Conservation (phyloP, 2,113 vertebrate species). For the Labeo catla region DNA sequence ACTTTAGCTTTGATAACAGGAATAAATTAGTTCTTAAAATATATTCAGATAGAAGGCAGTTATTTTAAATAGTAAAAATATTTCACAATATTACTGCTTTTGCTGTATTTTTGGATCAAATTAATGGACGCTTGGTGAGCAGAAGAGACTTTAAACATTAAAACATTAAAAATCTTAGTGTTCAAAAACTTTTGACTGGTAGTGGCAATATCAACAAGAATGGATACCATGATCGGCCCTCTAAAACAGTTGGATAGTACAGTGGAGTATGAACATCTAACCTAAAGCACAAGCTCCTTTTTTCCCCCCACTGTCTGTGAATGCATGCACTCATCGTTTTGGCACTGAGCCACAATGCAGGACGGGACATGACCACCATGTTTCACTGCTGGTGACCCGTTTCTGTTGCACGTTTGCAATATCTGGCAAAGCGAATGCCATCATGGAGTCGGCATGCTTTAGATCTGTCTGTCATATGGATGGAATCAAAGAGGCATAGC, state of each 20-base stretch:
- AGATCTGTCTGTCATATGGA: slow-evolving; percentile 40
- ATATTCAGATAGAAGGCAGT: too few relatives aligned
- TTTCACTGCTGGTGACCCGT: slow-evolving; percentile 43
- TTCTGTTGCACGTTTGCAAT: slow-evolving; percentile 21
- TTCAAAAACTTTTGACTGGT: too few relatives aligned
- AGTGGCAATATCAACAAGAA: not conserved
- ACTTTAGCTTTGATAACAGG: too few relatives aligned
- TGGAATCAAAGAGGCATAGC: slow-evolving; percentile 33
- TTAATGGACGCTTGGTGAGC: too few relatives aligned
- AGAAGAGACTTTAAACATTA: too few relatives aligned
- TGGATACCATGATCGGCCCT: not conserved
- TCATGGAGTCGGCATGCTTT: slow-evolving; percentile 18
- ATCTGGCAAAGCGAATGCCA: not conserved
- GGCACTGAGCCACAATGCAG: slow-evolving; percentile 48
- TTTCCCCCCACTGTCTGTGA: not conserved
- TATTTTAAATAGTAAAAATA: too few relatives aligned
- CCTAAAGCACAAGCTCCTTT: not conserved
- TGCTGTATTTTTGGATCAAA: too few relatives aligned
- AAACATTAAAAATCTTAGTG: too few relatives aligned
- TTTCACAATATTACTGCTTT: too few relatives aligned
- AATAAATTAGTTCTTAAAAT: too few relatives aligned
- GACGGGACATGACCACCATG: slow-evolving; percentile 52
- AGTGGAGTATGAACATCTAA: not conserved
- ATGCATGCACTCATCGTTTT: slow-evolving; percentile 4
- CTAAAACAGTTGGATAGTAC: not conserved